phyloP scores from a whole-genome alignment of 2,888 invertebrate genomes.

The Scelioninae gen. 1 region DNA sequence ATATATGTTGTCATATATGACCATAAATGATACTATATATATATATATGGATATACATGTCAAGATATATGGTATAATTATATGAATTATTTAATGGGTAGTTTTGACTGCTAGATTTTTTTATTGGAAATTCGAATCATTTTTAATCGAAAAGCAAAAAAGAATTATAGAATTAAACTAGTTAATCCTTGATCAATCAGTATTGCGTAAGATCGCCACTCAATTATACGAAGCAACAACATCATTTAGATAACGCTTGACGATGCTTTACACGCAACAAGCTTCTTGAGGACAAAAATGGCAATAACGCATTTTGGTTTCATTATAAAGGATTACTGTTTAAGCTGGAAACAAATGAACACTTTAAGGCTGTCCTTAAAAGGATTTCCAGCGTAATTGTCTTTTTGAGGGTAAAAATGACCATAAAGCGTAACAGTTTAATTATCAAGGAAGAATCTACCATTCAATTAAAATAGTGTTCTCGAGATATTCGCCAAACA shows the following conservation, averaged over 20 bases:
- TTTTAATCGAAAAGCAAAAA: background rate
- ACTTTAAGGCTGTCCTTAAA: slow-evolving; percentile 69
- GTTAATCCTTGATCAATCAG: slow-evolving; percentile 33
- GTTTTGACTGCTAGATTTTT: no score
- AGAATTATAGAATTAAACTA: slow-evolving; percentile 3
- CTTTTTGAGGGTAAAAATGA: slow-evolving; percentile 66
- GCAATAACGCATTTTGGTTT: slow-evolving; percentile 64
- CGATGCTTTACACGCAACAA: slow-evolving; percentile 47
- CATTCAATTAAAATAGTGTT: slow-evolving; percentile 61
- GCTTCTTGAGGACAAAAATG: slow-evolving; percentile 57
- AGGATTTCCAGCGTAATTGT: slow-evolving; percentile 65
- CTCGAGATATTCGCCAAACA: slow-evolving; percentile 55
- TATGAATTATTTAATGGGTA: no score
- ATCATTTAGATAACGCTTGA: slow-evolving; percentile 30
- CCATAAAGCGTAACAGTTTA: slow-evolving; percentile 68
- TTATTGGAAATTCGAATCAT: no score
- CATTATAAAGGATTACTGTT: slow-evolving; percentile 68
- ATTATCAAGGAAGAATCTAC: slow-evolving; percentile 62
- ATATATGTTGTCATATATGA: no score
- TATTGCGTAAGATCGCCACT: slow-evolving; percentile 29
- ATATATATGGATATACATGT: no score
- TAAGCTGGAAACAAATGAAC: slow-evolving; percentile 69
- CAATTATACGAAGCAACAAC: slow-evolving; percentile 21
- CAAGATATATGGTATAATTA: no score
- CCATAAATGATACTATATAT: no score